Conservation (phyloP, 2,888 invertebrate species). For the Kuschelorhynchus macadamiae region DNA sequence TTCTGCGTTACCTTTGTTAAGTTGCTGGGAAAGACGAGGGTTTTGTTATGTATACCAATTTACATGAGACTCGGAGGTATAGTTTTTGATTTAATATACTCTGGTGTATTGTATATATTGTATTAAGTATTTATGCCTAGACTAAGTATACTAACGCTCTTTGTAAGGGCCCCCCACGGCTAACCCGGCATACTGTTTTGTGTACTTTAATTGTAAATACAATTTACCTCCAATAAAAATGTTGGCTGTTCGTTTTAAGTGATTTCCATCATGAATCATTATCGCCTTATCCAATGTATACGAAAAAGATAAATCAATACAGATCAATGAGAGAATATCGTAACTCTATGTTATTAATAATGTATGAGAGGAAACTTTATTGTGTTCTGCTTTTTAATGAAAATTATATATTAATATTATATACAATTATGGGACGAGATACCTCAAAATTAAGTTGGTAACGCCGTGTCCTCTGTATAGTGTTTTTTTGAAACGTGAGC, state of each 20-base stretch:
- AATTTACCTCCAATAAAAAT: slow-evolving; percentile 68
- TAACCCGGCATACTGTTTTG: slow-evolving; percentile 48
- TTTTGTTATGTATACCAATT: slow-evolving; percentile 61
- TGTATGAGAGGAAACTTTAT: slow-evolving; percentile 69
- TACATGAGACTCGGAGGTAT: slow-evolving; percentile 60
- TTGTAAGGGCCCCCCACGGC: slow-evolving; percentile 37
- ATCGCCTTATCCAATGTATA: slow-evolving; percentile 81
- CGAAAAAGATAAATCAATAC: slow-evolving; percentile 70
- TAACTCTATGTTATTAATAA: slow-evolving; percentile 68
- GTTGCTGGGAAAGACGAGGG: slow-evolving; percentile 55
- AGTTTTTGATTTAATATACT: slow-evolving; percentile 63
- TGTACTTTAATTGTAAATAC: slow-evolving; percentile 60
- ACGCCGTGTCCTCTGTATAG: slow-evolving; percentile 71
- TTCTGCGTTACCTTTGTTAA: slow-evolving; percentile 62
- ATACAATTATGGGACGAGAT: slow-evolving; percentile 68
- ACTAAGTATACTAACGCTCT: slow-evolving; percentile 55
- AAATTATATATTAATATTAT: slow-evolving; percentile 67
- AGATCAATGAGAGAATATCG: slow-evolving; percentile 67
- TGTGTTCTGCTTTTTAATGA: slow-evolving; percentile 71
- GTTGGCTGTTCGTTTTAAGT: slow-evolving; percentile 71
- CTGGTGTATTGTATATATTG: slow-evolving; percentile 61
- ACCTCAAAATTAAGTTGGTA: slow-evolving; percentile 70
- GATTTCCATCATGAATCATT: slow-evolving; percentile 70
- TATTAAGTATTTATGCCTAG: slow-evolving; percentile 60
- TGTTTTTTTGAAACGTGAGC: slow-evolving; percentile 71